These are phyloP conservation scores for Charadrius vociferus DNA, from an alignment of 2,113 vertebrate genomes.

Conservation along the genomic window DNA sequence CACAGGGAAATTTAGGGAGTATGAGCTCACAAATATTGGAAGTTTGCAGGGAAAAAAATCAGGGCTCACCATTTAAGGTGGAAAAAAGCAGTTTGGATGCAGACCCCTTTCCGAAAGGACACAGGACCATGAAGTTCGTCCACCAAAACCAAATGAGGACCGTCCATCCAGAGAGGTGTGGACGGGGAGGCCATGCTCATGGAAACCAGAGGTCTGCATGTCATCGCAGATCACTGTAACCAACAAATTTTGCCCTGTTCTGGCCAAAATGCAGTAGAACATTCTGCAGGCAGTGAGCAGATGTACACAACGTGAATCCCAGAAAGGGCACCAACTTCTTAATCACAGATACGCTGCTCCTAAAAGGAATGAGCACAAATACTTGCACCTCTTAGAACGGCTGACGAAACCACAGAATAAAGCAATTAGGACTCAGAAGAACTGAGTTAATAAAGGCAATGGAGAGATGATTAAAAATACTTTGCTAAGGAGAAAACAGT, in stretches of 20 bases:
- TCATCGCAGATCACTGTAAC: not conserved
- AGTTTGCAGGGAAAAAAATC: not conserved
- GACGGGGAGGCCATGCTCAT: not conserved
- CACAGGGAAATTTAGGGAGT: not conserved
- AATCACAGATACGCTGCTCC: fast-evolving
- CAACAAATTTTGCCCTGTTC: not conserved
- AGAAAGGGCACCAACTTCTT: not conserved
- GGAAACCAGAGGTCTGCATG: not conserved
- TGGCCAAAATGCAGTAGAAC: not conserved
- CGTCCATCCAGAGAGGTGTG: not conserved
- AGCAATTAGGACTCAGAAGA: not conserved
- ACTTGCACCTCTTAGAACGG: not conserved
- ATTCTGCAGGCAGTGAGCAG: not conserved
- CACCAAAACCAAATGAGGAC: not conserved
- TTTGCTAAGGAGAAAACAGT: slow-evolving; percentile 73
- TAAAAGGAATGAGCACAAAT: not conserved
- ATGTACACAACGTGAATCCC: fast-evolving
- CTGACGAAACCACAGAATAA: not conserved
- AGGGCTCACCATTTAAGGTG: not conserved
- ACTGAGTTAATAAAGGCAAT: slow-evolving; percentile 17
- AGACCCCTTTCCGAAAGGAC: not conserved
- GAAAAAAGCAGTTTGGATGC: not conserved
- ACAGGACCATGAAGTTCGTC: not conserved
- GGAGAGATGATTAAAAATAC: slow-evolving; percentile 73
- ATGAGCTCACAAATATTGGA: not conserved